Evolutionary conservation across 2,797 vertebrate species (phyloP), one percentile per base, ranked within the genome.

Genomic region (Catamblyrhynchus diadema): DNA sequence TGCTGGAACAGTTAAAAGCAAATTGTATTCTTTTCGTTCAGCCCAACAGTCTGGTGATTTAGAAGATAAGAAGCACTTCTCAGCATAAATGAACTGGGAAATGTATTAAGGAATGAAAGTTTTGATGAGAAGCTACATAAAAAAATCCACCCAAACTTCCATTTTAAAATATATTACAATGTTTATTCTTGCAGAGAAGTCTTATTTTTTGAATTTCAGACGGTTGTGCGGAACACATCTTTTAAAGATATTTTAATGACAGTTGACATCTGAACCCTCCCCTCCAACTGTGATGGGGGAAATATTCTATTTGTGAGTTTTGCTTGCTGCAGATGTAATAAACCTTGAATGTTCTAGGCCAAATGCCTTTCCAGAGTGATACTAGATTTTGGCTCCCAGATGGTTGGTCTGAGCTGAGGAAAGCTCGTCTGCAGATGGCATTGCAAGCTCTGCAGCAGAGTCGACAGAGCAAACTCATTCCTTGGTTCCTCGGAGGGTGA

Each of bases 1-100:
- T 41, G 19, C 71, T 56, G 50, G 61, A 91, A 62, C 23, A 57
- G 72, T 83, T 95, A 87, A 89, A 91, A 94, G 18, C 19, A 45
- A 88, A 50, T 24, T 24, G 10, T 33, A 10, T 15, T 7, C 4
- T 4, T 44, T 75, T 74, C 57, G 16, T 91, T 71, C 59, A 50
- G 45, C 45, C 18, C 17, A 23, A 0, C 50, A 51, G 45, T 10
- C 62, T 90, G 54, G 54, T 41, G 21, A 32, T 67, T 94, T 53
- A 33, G 70, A 75, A 95, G 64, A 69, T 65, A 74, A 88, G 53
- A 86, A 64, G 22, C 5, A 25, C 41, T 86, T 84, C 70, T 82
- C 37, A 44, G 77, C 48, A 24, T 71, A 57, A 91, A 66, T 51
- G 39, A 92, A 78, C 77, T 81, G 42, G 77, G 91, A 93, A 88